Evolutionary conservation across 1,140 invertebrate genomes (phyloP), one percentile per base, ranked within the genome.

Genomic region (Brachionus sp.): DNA sequence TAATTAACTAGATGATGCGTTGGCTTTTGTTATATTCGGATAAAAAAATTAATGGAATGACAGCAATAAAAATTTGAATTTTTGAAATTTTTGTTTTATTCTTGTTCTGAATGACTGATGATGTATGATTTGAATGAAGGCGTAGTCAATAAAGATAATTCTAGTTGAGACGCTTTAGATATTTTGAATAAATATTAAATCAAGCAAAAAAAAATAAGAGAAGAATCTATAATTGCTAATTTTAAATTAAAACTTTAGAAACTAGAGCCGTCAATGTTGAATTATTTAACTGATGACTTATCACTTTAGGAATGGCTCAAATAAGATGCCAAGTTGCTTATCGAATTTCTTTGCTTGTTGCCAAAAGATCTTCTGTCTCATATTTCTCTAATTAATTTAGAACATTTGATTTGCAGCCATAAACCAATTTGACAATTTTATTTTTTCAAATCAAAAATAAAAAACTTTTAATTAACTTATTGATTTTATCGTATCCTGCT

Each of bases 41-140:
- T 33, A 33, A 13, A 33, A n/a, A 70, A 70, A 70, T 39, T 70
- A 70, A 70, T 70, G 66, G 66, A 75, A 75, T 75, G 70, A 75
- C 70, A 75, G 42, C 66, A 70, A 70, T 70, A 75, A 50, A 29
- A 75, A 75, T 73, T 73, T 73, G 19, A 75, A 75, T 75, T 75
- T 46, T 75, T 33, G 35, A 68, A 68, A 68, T 68, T 35, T 35
- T 37, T 46, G 9, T 75, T 75, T 46, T 46, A 46, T 46, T 46
- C 25, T 75, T 19, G 68, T 75, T 75, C 39, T 46, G 44, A 75
- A 33, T 75, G 70, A 75, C 70, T 75, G 39, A 25, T 75, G 70
- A 50, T 75, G 70, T 75, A 46, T 44, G 42, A 75, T 23, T 29
- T 44, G 33, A 66, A 66, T 37, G 33, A 66, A 66, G 33, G 33